Conservation (phyloP, 1,140 invertebrate genomes). For the Drosophila sulfurigaster region DNA sequence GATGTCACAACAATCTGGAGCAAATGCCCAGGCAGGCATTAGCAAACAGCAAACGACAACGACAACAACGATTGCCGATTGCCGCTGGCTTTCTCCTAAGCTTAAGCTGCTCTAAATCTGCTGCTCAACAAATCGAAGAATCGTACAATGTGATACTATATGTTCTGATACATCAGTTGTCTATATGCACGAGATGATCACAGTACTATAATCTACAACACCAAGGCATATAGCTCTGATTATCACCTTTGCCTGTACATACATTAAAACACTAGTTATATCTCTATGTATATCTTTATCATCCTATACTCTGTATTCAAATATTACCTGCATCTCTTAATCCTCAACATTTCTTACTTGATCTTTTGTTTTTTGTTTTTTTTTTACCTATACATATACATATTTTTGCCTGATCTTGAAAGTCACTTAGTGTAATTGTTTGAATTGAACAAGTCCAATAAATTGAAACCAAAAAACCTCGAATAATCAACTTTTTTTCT, state of each 20-base stretch:
- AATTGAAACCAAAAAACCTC: slow-evolving; percentile 39
- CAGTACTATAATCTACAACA: too few species aligned
- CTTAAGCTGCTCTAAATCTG: too few species aligned
- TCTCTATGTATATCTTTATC: slow-evolving; percentile 13
- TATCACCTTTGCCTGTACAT: slow-evolving; percentile 15
- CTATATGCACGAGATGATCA: background rate
- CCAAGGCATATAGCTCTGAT: background rate
- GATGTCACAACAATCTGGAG: slow-evolving; percentile 54
- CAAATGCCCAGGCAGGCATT: slow-evolving; percentile 44
- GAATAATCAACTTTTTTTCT: background rate
- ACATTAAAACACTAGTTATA: slow-evolving; percentile 33
- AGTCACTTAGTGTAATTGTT: slow-evolving; percentile 25
- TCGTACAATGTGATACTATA: slow-evolving; percentile 58
- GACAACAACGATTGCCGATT: too few species aligned
- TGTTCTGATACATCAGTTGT: slow-evolving; percentile 33
- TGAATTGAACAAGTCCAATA: slow-evolving; percentile 34
- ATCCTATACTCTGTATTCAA: slow-evolving; percentile 30
- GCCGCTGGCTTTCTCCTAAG: too few species aligned
- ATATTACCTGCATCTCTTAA: slow-evolving; percentile 20
- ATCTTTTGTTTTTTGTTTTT: slow-evolving; percentile 7
- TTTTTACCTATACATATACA: slow-evolving; percentile 6
- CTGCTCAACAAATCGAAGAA: slow-evolving; percentile 10
- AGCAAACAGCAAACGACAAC: background rate
- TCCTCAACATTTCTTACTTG: background rate
- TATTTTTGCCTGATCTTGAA: background rate